Base-by-base conservation (phyloP, 2,113 vertebrate genomes). In the Nipponia nippon region DNA sequence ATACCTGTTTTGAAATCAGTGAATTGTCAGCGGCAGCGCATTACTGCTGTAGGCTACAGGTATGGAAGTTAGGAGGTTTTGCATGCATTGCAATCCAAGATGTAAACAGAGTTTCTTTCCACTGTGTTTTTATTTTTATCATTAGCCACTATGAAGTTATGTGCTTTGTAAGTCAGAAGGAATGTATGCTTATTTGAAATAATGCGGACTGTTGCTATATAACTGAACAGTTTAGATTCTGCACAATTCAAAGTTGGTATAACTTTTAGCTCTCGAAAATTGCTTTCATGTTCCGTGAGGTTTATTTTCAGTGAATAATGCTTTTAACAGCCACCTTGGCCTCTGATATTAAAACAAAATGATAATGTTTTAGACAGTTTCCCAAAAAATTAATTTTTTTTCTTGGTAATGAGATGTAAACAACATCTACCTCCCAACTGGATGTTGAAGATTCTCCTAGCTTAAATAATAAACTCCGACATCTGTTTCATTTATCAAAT, bases 21-120 rank as follows among this genome's bases (percentile, higher is more conserved):
- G 98, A 98, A 30, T 97, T 99, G 96, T 97, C 98, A 42, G 98
- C 99, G 2, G 99, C 99, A 69, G 98, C 98, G 0, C 98, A 93
- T 42, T 99, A 99, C 97, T 99, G 99, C 98, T 99, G 99, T 97
- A 98, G 99, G 97, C 98, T 99, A 3, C 98, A 99, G 98, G 98
- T 99, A 95, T 13, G 85, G 79, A 63, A 29, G 19, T 23, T 11
- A 10, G 1, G 14, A 29, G 19, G 2, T 65, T 70, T 50, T 55
- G 53, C 13, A 1, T 47, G 23, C 7, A 0, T 7, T 69, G 34
- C 34, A n/a, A 27, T 67, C 59, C 36, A 10, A 66, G 30, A 29
- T 11, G 34, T 58, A 75, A 38, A 66, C 47, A 12, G 17, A 22
- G 11, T 9, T 97, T 38, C 87, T 29, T 90, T 78, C 77, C 27